Percentiles rank a stretch among this genome's conserved stretches.
These are phyloP conservation scores for Craterocephalus amniculus DNA, from an alignment of 2,797 vertebrate genomes.

Conservation along the genomic window DNA sequence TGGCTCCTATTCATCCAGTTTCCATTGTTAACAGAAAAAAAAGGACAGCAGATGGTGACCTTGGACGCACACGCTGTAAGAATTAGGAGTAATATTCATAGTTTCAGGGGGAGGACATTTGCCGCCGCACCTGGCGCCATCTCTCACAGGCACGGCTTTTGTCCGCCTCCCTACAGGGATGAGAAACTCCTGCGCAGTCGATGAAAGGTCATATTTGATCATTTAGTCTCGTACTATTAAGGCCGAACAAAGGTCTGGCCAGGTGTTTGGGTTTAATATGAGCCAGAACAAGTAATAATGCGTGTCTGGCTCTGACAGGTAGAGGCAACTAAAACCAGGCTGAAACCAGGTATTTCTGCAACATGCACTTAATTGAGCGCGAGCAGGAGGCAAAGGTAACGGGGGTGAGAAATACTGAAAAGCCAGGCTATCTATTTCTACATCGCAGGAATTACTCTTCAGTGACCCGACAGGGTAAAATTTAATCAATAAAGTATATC, in stretches of 20 bases:
- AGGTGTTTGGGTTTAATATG: conserved; percentile 53
- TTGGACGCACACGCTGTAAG: conserved; percentile 56
- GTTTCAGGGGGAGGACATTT: conserved; percentile 44
- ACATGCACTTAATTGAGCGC: conserved; percentile 47
- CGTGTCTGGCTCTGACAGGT: conserved; percentile 24
- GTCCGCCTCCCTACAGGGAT: conserved; percentile 32
- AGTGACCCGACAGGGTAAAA: conserved; percentile 25
- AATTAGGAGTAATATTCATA: conserved; percentile 61
- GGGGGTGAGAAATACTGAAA: conserved; percentile 38
- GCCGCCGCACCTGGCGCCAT: conserved; percentile 46
- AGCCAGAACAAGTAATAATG: conserved; percentile 41
- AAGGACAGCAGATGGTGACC: conserved; percentile 76
- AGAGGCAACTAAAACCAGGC: conserved; percentile 42
- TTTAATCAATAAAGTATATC: conserved; percentile 42
- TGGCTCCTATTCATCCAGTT: conserved; percentile 40
- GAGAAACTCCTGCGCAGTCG: conserved; percentile 31
- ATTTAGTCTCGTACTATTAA: conserved; percentile 56
- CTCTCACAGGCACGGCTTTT: conserved; percentile 43
- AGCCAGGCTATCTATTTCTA: conserved; percentile 24
- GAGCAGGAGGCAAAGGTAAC: conserved; percentile 29
- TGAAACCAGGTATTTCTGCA: conserved; percentile 48
- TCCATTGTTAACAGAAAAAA: conserved; percentile 18
- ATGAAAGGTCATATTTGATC: conserved; percentile 67
- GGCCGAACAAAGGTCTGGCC: conserved; percentile 56
- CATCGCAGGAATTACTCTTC: conserved; percentile 27